Base-by-base conservation (phyloP, 2,113 vertebrate genomes). In the Poeciliopsis occidentalis region DNA sequence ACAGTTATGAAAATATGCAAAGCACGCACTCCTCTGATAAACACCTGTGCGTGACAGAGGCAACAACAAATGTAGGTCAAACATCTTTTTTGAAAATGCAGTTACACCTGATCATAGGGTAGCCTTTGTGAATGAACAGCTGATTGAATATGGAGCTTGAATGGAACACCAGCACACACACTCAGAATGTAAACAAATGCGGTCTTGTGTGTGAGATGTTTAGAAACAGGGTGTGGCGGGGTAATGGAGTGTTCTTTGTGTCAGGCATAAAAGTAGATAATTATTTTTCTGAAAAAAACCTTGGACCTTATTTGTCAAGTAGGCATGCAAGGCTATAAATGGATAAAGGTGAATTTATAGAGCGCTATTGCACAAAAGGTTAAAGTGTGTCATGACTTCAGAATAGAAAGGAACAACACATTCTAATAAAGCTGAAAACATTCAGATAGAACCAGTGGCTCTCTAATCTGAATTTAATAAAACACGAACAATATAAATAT, bases 291-390 rank as follows among this genome's bases (percentile, higher is more conserved):
- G 44, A n/a, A n/a, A 62, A 64, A 73, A 30, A 32, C 11, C 39
- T 73, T 29, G 32, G 41, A 80, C 73, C 63, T 85, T 73, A 74
- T 80, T 71, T 66, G 60, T 68, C 57, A 67, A 47, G 72, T 71
- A 81, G 24, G 37, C 73, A 81, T 57, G 86, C 78, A 85, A 85
- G 90, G 70, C 81, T 73, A 76, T 89, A 86, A 89, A 83, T 15
- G 44, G 71, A 82, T 79, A 79, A 86, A 87, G 75, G 79, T 86
- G 39, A 44, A 3, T 61, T 69, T 51, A 60, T 4, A 15, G 8
- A n/a, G 30, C 57, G 51, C 26, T 51, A 76, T 83, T 69, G 73
- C n/a, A 27, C 31, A 62, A 19, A 74, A 72, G 15, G 71, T 64
- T 71, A 61, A 4, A 69, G 66, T 8, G 54, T 60, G 66, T 71